phyloP scores from a whole-genome alignment of 2,888 invertebrate species.

The Catocala sponsa region DNA sequence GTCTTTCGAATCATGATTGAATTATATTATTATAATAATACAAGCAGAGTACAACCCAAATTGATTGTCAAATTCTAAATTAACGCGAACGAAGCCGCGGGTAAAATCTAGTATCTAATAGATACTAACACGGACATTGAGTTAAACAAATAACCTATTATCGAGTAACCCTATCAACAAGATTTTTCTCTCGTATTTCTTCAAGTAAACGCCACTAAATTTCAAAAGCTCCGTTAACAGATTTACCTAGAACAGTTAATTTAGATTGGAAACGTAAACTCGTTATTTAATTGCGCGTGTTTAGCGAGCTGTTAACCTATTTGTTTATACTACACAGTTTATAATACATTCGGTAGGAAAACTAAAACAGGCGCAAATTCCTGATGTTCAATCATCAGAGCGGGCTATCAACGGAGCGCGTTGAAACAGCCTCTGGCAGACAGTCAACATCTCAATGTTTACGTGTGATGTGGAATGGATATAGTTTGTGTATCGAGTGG shows the following conservation, averaged over 20 bases:
- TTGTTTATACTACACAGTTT: conserved; percentile 44
- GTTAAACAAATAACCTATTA: too few relatives aligned
- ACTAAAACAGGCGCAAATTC: conserved; percentile 26
- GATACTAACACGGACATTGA: too few relatives aligned
- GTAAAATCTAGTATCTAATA: too few relatives aligned
- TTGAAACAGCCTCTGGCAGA: conserved; percentile 14
- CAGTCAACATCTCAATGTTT: conserved; percentile 15
- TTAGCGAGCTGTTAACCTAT: conserved; percentile 47
- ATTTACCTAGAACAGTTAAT: conserved; percentile 25
- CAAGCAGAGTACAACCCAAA: too few relatives aligned
- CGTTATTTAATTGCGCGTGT: conserved; percentile 46
- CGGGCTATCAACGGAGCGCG: conserved; percentile 6
- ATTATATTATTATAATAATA: too few relatives aligned
- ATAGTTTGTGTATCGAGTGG: background rate
- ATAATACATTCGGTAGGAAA: conserved; percentile 31
- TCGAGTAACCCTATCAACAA: too few relatives aligned
- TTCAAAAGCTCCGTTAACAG: conserved; percentile 8
- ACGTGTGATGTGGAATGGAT: conserved; percentile 10
- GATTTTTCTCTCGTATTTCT: too few relatives aligned
- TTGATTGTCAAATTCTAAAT: too few relatives aligned
- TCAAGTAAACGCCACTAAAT: background rate
- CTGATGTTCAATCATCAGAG: conserved; percentile 34
- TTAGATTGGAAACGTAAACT: conserved; percentile 43
- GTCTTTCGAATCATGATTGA: too few relatives aligned
- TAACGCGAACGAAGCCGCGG: too few relatives aligned